Percentiles rank a stretch among this genome's conserved stretches.
Evolutionary conservation across 2,113 vertebrate species (phyloP).

Genomic region (Python bivittatus): DNA sequence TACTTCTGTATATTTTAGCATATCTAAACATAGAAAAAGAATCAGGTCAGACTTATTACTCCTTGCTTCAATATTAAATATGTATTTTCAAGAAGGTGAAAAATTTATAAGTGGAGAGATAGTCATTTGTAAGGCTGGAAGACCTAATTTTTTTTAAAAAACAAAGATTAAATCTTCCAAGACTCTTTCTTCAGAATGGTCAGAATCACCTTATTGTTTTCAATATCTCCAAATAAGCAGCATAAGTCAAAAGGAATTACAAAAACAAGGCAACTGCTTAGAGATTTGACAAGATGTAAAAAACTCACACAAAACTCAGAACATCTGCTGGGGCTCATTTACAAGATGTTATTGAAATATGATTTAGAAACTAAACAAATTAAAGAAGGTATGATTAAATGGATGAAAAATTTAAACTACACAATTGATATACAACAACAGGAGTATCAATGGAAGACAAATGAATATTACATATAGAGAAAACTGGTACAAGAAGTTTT

Average conservation of each 20-base stretch:
- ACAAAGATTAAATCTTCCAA: neutral
- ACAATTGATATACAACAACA: neutral
- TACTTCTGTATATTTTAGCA: neutral
- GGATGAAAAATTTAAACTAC: neutral
- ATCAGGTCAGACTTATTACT: neutral
- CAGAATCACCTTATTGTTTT: neutral
- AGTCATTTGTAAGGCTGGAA: neutral
- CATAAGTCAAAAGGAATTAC: neutral
- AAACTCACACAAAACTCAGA: neutral
- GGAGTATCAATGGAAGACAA: neutral
- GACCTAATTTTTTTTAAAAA: neutral
- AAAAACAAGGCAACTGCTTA: neutral
- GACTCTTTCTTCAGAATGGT: neutral
- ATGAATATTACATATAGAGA: neutral
- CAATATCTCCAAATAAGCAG: neutral
- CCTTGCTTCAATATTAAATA: neutral
- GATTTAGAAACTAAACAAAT: neutral
- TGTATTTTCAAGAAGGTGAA: neutral
- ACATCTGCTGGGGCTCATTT: neutral
- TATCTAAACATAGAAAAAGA: neutral
- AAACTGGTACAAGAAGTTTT: neutral
- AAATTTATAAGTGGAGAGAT: neutral
- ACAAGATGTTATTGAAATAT: neutral
- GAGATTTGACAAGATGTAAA: neutral
- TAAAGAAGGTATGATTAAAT: neutral